Percentiles rank a stretch among this genome's conserved stretches.
Evolutionary conservation across 2,113 vertebrate genomes (phyloP).

Genomic region (Acanthisitta chloris): DNA sequence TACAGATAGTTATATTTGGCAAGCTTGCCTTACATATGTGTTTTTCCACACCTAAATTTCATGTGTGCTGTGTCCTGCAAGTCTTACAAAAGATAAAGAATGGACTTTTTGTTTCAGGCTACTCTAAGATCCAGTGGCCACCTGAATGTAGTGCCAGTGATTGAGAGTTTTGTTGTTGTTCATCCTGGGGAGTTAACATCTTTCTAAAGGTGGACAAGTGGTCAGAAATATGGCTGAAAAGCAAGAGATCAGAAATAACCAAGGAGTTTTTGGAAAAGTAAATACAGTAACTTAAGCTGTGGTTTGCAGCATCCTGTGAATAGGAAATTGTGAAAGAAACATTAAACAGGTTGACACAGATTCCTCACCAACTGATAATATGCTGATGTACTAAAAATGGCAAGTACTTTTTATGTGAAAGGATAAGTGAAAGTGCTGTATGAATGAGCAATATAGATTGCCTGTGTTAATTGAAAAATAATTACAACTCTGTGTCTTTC

Average conservation of each 20-base stretch:
- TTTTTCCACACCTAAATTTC: neutral
- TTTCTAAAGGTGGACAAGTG: neutral
- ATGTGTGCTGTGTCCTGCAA: neutral
- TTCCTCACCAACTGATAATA: neutral
- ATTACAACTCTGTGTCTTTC: neutral
- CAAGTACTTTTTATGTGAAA: neutral
- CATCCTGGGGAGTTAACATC: neutral
- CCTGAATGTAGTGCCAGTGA: neutral
- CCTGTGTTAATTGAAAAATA: neutral
- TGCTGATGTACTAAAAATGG: neutral
- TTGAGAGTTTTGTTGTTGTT: neutral
- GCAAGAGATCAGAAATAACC: neutral
- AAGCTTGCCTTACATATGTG: neutral
- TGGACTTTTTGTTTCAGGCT: neutral
- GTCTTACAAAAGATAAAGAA: neutral
- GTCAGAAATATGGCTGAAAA: neutral
- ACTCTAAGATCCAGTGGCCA: neutral
- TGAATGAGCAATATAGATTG: neutral
- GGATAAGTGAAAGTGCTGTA: neutral
- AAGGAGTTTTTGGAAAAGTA: neutral
- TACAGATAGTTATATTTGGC: neutral
- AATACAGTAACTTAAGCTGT: neutral
- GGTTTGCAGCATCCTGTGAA: neutral
- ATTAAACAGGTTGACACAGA: neutral
- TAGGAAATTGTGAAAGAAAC: neutral